Base-by-base conservation (phyloP, 2,113 vertebrate species). In the Arizona elegans region DNA sequence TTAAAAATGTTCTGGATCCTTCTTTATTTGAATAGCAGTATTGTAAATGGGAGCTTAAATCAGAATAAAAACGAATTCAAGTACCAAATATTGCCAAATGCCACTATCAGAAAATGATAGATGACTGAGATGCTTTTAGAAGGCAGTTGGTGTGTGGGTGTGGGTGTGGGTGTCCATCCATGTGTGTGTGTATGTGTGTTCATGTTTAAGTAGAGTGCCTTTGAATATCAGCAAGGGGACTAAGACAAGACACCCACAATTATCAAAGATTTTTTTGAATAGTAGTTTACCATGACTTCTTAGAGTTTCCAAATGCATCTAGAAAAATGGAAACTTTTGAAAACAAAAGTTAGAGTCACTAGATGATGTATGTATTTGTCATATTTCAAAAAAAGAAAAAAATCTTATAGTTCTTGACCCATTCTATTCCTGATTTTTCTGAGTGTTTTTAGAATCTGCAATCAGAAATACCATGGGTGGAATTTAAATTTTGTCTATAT, bases 1-100 rank as follows among this genome's bases (percentile, higher is more conserved):
- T 91, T 91, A 47, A 93, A 70, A 75, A 93, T 95, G 94, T 96
- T 90, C 88, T 95, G 95, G 87, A 94, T 88, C 54, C 90, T 88
- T 91, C 93, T 90, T 92, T 93, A 75, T 93, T 94, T 94, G 90
- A 95, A 96, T 87, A 94, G 75, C 54, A 94, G 86, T 21, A 90
- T 95, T 33, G 15, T 88, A 95, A 92, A 93, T 21, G 24, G 10
- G 15, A 70, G 65, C 23, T 38, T 13, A 11, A 1, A 38, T 62
- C 21, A 65, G 11, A 38, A 38, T 65, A 24, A 21, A 91, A 59
- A 59, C 26, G 81, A 91, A 91, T 58, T 23, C 24, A 33, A 15
- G 15, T 17, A 50, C 24, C 11, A 54, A 21, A 50, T 75, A 10
- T n/a, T 55, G 33, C 33, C n/a, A 70, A 50, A 90, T 75, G 17